A percentile compares a stretch with the other conserved stretches of the same genome.
Conservation (phyloP, 2,888 invertebrate species). For the Ormyrus labotus region DNA sequence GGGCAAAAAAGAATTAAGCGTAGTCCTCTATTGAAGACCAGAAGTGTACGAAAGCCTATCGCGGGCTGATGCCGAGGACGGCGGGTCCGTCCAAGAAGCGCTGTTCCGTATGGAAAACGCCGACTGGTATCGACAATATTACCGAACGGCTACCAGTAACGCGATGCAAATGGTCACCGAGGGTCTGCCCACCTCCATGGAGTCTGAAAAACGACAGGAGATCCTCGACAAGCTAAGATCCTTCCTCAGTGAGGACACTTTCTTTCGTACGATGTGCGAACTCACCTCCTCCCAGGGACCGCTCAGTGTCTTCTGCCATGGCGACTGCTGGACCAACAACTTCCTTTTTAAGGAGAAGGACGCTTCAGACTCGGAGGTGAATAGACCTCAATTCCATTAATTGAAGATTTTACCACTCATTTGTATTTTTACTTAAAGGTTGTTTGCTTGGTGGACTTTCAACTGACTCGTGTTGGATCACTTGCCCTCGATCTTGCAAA, state of each 20-base stretch:
- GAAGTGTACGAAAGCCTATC: conserved; percentile 69
- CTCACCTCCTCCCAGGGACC: conserved; percentile 81
- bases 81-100: conserved; percentile 76
- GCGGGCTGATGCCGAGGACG: conserved; percentile 54
- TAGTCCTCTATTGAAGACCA: conserved; percentile 64
- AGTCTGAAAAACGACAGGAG: conserved; percentile 72
- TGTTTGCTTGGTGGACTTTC: conserved; percentile 84
- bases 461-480: conserved; percentile 83
- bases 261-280: conserved; percentile 83
- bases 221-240: conserved; percentile 80
- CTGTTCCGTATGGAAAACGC: conserved; percentile 82
- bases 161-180: conserved; percentile 81
- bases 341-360: conserved; percentile 80
- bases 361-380: conserved; percentile 63
- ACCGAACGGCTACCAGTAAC: conserved; percentile 80
- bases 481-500: conserved; percentile 83
- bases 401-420: not conserved
- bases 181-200: conserved; percentile 71
- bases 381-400: conserved; percentile 29
- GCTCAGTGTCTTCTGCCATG: conserved; percentile 84
- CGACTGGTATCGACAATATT: conserved; percentile 84
- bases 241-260: conserved; percentile 81
- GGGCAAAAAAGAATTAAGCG: too few species aligned
- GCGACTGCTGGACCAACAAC: conserved; percentile 87
- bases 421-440: conserved; percentile 73